Base-by-base conservation (phyloP, 2,797 vertebrate genomes). In the Perodicticus potto region DNA sequence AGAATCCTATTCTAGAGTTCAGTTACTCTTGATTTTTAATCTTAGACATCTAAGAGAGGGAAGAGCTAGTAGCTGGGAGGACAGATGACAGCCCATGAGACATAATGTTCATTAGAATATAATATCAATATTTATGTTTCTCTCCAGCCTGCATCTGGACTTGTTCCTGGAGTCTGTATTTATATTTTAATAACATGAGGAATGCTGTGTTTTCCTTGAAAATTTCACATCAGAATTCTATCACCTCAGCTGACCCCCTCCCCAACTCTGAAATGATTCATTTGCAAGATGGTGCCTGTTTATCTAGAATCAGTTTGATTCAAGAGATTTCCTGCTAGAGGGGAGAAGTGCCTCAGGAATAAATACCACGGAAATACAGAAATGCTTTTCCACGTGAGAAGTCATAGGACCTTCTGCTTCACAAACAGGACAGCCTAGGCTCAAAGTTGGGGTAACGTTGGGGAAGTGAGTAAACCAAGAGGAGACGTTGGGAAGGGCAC, bases 61-160 rank as follows among this genome's bases (percentile, higher is more conserved):
- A 95, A 91, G 86, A 91, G 17, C 70, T 77, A 67, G 86, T 78
- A 34, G 74, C 76, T 93, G 34, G 69, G 76, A 92, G 84, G 86
- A 93, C 65, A 69, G 78, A 94, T 93, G 93, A 89, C 55, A 97
- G 95, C 86, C 92, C 89, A 32, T 53, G 86, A 95, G 91, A 84
- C 92, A 91, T 93, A 94, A 72, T 94, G 86, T 84, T 96, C 95
- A 95, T 88, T 92, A 95, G 83, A 96, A 72, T 88, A 96, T 86
- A 96, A 83, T 94, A 95, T 93, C 96, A 98, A 92, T 97, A 97
- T 96, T 97, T 97, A 96, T 94, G 37, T 72, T 88, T 85, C 89
- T 94, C 94, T 97, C 82, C 91, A 98, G 96, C 17, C 2, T 86
- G 81, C 82, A 87, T 95, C 82, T 25, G 86, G 63, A 74, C 90